These are phyloP conservation scores for Ganaspis sp. DNA, from an alignment of 1,140 invertebrate genomes.

Conservation along the genomic window DNA sequence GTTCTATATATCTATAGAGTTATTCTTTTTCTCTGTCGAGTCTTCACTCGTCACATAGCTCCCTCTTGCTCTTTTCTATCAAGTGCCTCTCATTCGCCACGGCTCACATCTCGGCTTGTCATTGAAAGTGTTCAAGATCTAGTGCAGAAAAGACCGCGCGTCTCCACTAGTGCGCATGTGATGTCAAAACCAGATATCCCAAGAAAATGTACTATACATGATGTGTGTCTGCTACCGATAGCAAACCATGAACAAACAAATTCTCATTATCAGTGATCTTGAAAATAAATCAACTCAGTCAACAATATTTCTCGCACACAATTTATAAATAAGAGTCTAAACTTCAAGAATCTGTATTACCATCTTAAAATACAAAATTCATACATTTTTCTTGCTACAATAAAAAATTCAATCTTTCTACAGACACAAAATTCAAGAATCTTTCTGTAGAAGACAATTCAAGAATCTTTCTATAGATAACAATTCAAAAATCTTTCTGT, in stretches of 20 bases:
- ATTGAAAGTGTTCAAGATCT: constrained; percentile 74
- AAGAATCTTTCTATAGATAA: too few species aligned
- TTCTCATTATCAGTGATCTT: constrained; percentile 10
- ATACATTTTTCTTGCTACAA: too few species aligned
- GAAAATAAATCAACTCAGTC: constrained; percentile 16
- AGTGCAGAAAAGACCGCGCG: constrained; percentile 64
- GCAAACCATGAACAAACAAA: background rate
- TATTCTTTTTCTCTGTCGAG: constrained; percentile 20
- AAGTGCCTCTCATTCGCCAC: constrained; percentile 15
- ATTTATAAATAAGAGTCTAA: background rate
- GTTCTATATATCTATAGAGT: constrained; percentile 14
- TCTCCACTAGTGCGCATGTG: constrained; percentile 10
- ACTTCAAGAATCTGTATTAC: too few species aligned
- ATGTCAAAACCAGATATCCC: background rate
- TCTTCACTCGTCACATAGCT: too few species aligned
- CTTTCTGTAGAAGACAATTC: too few species aligned
- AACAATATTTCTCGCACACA: background rate
- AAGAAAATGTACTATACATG: background rate
- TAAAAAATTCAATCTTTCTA: too few species aligned
- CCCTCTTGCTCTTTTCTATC: constrained; percentile 31
- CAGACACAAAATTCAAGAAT: too few species aligned
- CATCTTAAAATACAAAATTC: too few species aligned
- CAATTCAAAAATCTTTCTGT: too few species aligned
- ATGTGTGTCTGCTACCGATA: background rate
- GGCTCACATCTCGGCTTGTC: constrained; percentile 61